Percentiles rank a stretch among this genome's conserved stretches.
phyloP scores from a whole-genome alignment of 2,797 vertebrate species.

The Syndactyla subalaris region DNA sequence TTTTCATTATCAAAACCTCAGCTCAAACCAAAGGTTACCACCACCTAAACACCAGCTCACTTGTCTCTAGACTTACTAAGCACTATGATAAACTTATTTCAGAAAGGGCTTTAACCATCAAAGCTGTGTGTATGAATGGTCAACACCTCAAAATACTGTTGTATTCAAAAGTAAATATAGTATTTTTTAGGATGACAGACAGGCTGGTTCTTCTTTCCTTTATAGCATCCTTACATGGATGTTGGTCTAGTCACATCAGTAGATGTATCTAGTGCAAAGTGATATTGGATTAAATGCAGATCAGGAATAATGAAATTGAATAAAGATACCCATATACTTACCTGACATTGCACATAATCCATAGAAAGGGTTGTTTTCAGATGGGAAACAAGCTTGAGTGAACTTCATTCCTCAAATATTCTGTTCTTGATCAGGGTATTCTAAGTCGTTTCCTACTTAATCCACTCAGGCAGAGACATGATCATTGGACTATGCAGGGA shows the following conservation, averaged over 20 bases:
- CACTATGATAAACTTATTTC: background rate
- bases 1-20: background rate
- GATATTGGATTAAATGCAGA: background rate
- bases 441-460: background rate
- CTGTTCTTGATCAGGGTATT: background rate
- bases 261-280: background rate
- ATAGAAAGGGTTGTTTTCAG: background rate
- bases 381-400: background rate
- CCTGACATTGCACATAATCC: background rate
- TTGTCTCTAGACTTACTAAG: background rate
- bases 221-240: background rate
- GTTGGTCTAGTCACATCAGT: background rate
- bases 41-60: background rate
- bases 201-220: background rate
- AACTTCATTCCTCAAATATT: background rate
- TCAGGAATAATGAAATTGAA: background rate
- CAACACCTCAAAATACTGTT: background rate
- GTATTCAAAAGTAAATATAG: background rate
- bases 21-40: background rate
- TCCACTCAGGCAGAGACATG: constrained; percentile 6
- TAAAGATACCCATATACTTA: background rate
- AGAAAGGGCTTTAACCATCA: background rate
- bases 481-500: background rate
- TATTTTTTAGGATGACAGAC: background rate
- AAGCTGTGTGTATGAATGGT: background rate